These are phyloP conservation scores for Macquaria australasica DNA, from an alignment of 2,113 vertebrate species.

Conservation along the genomic window DNA sequence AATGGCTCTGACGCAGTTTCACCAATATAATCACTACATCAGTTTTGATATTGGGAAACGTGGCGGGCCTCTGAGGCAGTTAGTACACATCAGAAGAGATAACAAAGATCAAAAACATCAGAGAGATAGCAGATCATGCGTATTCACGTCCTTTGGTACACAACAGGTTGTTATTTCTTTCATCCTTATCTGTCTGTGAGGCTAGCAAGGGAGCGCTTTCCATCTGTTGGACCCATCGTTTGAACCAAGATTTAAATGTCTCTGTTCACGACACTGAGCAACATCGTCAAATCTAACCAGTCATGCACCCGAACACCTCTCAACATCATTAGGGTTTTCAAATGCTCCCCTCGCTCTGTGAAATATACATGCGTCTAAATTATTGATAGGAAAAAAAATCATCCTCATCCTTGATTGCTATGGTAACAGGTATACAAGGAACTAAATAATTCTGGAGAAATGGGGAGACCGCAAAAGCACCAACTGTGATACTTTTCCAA, in stretches of 20 bases:
- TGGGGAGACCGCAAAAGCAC: slow-evolving; percentile 5
- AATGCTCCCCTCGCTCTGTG: slow-evolving; percentile 37
- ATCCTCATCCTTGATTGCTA: slow-evolving; percentile 43
- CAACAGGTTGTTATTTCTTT: slow-evolving; percentile 57
- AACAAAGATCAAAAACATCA: slow-evolving; percentile 46
- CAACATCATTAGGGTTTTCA: slow-evolving; percentile 55
- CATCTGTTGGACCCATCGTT: slow-evolving; percentile 26
- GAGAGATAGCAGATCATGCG: slow-evolving; percentile 12
- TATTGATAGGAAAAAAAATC: slow-evolving; percentile 59
- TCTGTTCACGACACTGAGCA: slow-evolving; percentile 17
- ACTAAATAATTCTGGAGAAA: slow-evolving; percentile 15
- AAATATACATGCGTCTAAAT: slow-evolving; percentile 75
- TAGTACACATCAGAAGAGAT: slow-evolving; percentile 44
- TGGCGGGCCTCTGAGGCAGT: slow-evolving; percentile 21
- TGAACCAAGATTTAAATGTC: slow-evolving; percentile 39
- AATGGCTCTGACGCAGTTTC: not conserved
- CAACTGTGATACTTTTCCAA: slow-evolving; percentile 26
- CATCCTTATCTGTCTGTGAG: slow-evolving; percentile 40
- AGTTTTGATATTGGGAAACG: slow-evolving; percentile 27
- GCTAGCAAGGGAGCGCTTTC: not conserved
- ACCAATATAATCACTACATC: slow-evolving; percentile 16
- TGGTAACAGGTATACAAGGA: slow-evolving; percentile 58
- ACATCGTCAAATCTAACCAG: slow-evolving; percentile 43
- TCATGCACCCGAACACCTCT: slow-evolving; percentile 25
- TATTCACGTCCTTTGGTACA: slow-evolving; percentile 27